Base-by-base conservation (phyloP, 2,888 invertebrate species). In the Bellardia pandia region DNA sequence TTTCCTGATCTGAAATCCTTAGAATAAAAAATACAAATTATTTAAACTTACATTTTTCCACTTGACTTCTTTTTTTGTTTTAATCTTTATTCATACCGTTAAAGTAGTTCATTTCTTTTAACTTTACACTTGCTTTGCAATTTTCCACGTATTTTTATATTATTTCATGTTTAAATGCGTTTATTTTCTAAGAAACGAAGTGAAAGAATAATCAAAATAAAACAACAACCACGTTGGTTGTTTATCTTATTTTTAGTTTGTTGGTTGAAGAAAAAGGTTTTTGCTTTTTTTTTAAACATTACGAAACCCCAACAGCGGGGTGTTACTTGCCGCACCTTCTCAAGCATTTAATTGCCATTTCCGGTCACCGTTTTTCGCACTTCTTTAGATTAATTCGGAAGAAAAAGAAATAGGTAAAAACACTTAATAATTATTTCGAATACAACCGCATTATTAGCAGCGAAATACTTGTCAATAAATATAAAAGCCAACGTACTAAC, bases 321-420 rank as follows among this genome's bases (percentile, higher is more conserved):
- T 89, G 89, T 88, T 88, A 86, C 85, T 82, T 85, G 81, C 74
- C 89, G 80, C 89, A 89, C 89, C 89, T 89, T 88, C 86, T 89
- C 74, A 88, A 86, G 80, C 83, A 84, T 78, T 89, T 89, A 90
- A 89, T 90, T 89, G 89, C 86, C 78, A 74, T 88, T 88, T 89
- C 89, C 90, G 88, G 81, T 88, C 84, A 82, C 86, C 81, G 78
- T 80, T 77, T 84, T 80, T 87, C 23, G 16, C 13, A 51, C 16
- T 75, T 76, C 30, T 78, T 69, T 66, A 30, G 11, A 9, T 83
- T 16, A n/a, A 66, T 58, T 2, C 8, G 23, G 13, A 53, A 48
- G 56, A 23, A 33, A 51, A 58, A 58, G 11, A 78, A 71, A 60
- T 71, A 48, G 40, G 45, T 66, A 56, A 53, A 40, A 23, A 66